Conservation (phyloP, 1,140 invertebrate species). For the Drosophila pandora region DNA sequence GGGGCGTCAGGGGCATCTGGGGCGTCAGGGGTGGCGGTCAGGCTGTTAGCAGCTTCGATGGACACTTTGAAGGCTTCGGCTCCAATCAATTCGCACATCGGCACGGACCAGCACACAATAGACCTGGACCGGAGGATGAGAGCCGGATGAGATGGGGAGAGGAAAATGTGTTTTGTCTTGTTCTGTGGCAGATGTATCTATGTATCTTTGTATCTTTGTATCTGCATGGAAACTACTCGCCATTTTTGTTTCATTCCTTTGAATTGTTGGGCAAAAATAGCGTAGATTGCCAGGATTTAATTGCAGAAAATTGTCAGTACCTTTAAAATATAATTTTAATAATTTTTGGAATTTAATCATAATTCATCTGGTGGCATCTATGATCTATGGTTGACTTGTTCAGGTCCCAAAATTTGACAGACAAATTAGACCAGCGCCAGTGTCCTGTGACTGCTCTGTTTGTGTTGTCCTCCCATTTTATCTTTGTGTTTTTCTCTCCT, state of each 20-base stretch:
- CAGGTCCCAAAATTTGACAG: neutral
- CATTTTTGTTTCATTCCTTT: constrained; percentile 23
- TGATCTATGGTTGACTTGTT: neutral
- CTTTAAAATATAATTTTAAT: neutral
- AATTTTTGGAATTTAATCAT: neutral
- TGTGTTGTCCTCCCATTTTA: constrained; percentile 28
- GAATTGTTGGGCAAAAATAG: constrained; percentile 7
- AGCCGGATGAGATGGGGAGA: neutral
- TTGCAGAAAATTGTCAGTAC: no score
- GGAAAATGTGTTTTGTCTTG: constrained; percentile 5
- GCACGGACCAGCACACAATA: constrained; percentile 28
- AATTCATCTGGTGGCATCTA: neutral
- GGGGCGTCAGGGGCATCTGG: constrained; percentile 2
- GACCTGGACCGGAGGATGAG: constrained; percentile 3
- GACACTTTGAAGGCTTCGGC: constrained; percentile 44
- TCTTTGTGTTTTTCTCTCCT: constrained; percentile 42
- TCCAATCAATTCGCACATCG: constrained; percentile 40
- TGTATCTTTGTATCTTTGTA: constrained; percentile 5
- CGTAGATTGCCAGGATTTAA: neutral
- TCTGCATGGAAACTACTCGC: constrained; percentile 21
- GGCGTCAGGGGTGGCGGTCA: constrained; percentile 16
- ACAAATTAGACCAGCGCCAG: constrained; percentile 27
- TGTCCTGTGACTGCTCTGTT: constrained; percentile 20
- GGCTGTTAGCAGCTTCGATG: constrained; percentile 46
- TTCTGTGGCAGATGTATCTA: constrained; percentile 27